Evolutionary conservation across 2,888 invertebrate species (phyloP).

Genomic region (Nipponacmea schrenckii): DNA sequence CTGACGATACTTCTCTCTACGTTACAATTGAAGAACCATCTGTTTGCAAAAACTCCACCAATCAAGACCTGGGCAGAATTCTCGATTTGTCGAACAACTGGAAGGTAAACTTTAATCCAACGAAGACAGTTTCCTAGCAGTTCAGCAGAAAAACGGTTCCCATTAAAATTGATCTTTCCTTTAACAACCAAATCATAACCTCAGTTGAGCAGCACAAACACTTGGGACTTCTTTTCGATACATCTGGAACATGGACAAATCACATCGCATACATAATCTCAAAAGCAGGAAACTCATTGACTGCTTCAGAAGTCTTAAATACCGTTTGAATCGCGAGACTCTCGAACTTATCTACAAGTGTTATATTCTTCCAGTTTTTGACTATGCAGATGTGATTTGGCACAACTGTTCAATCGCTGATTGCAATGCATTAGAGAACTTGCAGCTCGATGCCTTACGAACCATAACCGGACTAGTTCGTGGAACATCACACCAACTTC

Average conservation of each 20-base stretch:
- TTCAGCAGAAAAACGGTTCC: neutral
- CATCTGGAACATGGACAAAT: neutral
- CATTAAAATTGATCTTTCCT: neutral
- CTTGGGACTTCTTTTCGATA: neutral
- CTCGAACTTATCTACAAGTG: neutral
- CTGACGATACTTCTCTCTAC: neutral
- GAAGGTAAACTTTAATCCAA: neutral
- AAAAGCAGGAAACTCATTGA: neutral
- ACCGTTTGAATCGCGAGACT: neutral
- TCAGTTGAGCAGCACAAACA: neutral
- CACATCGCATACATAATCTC: neutral
- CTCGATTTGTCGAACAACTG: neutral
- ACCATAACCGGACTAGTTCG: neutral
- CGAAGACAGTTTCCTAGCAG: neutral
- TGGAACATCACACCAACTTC: neutral
- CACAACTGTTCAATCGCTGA: neutral
- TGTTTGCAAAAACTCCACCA: neutral
- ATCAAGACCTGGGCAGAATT: neutral
- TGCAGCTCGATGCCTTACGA: neutral
- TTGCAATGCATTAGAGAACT: no score
- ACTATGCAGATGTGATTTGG: neutral
- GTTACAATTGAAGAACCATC: neutral
- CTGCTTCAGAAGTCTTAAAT: neutral
- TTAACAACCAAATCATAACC: neutral
- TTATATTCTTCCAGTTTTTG: neutral